These are phyloP conservation scores for Brachymystax lenok DNA, from an alignment of 2,797 vertebrate species.

Conservation along the genomic window DNA sequence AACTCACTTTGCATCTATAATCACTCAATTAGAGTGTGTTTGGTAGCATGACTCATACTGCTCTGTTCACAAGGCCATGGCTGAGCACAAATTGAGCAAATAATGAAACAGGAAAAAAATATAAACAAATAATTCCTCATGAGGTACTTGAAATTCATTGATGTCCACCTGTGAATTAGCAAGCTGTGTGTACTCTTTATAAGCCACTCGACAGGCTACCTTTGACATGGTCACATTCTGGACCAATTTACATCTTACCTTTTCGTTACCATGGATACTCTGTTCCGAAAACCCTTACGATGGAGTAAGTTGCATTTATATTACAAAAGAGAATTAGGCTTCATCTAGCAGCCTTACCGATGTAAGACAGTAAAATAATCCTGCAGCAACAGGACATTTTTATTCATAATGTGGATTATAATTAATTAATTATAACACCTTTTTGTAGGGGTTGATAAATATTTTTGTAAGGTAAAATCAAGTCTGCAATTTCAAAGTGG, in stretches of 20 bases:
- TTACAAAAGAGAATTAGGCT: slow-evolving; percentile 26
- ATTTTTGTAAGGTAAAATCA: too few species aligned
- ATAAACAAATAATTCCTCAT: background rate
- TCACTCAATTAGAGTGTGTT: slow-evolving; percentile 16
- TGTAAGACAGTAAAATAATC: background rate
- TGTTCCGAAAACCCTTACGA: slow-evolving; percentile 18
- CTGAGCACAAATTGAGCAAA: background rate
- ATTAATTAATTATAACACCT: too few species aligned
- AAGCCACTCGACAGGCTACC: background rate
- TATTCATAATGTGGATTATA: too few species aligned
- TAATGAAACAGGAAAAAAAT: background rate
- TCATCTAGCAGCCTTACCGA: background rate
- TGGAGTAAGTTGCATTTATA: slow-evolving; percentile 28
- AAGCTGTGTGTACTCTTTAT: background rate
- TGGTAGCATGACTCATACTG: slow-evolving; percentile 9
- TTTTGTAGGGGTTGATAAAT: too few species aligned
- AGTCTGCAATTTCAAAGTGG: too few species aligned
- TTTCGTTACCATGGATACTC: slow-evolving; percentile 53
- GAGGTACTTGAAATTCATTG: background rate
- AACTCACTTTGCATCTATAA: slow-evolving; percentile 15
- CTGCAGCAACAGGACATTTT: too few species aligned
- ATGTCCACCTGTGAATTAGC: background rate
- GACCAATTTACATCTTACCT: slow-evolving; percentile 31
- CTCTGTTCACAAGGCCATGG: background rate
- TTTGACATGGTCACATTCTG: slow-evolving; percentile 13